These are phyloP conservation scores for Calcarius ornatus DNA, from an alignment of 2,113 vertebrate genomes.

Conservation along the genomic window DNA sequence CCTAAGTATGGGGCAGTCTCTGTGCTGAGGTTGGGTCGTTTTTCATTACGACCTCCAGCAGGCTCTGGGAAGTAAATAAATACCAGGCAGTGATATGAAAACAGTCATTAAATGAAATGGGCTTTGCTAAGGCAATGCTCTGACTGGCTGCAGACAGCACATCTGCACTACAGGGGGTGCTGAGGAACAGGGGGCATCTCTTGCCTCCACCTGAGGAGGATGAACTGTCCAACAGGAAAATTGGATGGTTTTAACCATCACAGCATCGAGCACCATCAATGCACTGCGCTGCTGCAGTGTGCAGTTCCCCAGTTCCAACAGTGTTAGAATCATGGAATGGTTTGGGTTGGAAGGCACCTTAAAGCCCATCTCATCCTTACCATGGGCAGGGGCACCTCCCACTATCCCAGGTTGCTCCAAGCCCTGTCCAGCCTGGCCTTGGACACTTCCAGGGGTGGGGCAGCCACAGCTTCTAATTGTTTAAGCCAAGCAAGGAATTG, in stretches of 20 bases:
- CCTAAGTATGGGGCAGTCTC: constrained; percentile 71
- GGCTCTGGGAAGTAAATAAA: constrained; percentile 69
- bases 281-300: background rate
- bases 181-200: background rate
- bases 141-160: background rate
- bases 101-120: constrained; percentile 18
- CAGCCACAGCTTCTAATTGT: background rate
- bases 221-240: background rate
- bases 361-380: fast-evolving
- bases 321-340: no score
- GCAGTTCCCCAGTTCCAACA: fast-evolving
- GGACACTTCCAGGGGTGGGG: no score
- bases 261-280: background rate
- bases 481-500: background rate
- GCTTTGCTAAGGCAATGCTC: background rate
- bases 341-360: background rate
- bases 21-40: constrained; percentile 57
- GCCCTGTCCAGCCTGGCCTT: background rate
- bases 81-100: constrained; percentile 23
- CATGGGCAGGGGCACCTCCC: background rate
- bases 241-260: background rate
- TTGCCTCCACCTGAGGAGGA: background rate
- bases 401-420: fast-evolving
- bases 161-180: background rate
- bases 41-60: constrained; percentile 70